Base-by-base conservation (phyloP, 2,797 vertebrate species). In the Gallinago stenura region DNA sequence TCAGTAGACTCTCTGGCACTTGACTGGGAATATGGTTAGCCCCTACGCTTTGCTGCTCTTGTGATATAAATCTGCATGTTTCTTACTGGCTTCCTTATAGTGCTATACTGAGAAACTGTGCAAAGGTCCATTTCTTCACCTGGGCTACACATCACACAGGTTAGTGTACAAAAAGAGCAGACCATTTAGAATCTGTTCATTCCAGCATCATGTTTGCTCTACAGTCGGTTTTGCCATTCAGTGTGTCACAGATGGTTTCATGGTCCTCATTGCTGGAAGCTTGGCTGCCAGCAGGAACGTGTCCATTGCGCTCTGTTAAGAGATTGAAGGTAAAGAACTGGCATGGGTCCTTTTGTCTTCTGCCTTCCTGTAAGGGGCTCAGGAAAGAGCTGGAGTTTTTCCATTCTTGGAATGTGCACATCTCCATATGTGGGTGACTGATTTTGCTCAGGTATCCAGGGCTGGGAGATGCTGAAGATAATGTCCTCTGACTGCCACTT, bases 401-500 rank as follows among this genome's bases (percentile, higher is more conserved):
- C 98, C 99, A 99, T 91, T 98, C 97, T 54, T 98, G 98, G 97
- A 94, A 98, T 78, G 57, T 83, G 96, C 96, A 98, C 98, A 97
- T 98, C 95, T 98, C 98, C 28, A 98, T 97, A 73, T 98, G 97
- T 6, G 98, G 96, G 8, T 95, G 97, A 39, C 98, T 98, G 56
- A 98, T 97, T 94, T 98, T 98, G 97, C 97, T 98, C 94, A 98
- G 96, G 95, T 98, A 98, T 93, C 98, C 98, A 0, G 99, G 99
- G 95, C 99, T 99, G 9, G 98, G 98, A 43, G 98, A 98, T 80
- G 98, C 98, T 8, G 99, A 99, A 77, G 98, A 98, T 48, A 99
- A 97, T 28, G 99, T 99, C 82, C 98, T 98, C 97, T 99, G 99
- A 98, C 99, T 99, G 93, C 99, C 98, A 4, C 99, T 99, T 91